Evolutionary conservation across 2,797 vertebrate species (phyloP).

Genomic region (Anguilla megastoma): DNA sequence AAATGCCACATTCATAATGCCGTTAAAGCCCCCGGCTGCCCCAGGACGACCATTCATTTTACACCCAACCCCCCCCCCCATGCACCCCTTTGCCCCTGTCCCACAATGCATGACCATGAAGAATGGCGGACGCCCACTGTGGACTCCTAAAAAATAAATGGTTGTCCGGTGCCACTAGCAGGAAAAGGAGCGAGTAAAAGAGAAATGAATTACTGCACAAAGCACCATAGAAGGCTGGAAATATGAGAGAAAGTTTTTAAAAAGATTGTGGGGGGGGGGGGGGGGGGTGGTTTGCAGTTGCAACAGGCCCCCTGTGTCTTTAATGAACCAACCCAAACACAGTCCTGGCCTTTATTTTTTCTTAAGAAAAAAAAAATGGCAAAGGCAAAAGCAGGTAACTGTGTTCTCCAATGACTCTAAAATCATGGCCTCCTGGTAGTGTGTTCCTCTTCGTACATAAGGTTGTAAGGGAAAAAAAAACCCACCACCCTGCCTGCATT

Average conservation of each 20-base stretch:
- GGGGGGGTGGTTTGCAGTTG: slow-evolving; percentile 36
- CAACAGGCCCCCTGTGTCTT: slow-evolving; percentile 34
- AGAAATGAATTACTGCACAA: slow-evolving; percentile 36
- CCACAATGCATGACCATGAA: not conserved
- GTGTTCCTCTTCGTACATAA: not conserved
- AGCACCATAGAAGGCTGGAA: slow-evolving; percentile 27
- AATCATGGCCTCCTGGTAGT: not conserved
- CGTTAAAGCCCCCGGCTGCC: not conserved
- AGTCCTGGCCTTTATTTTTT: not conserved
- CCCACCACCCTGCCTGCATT: slow-evolving; percentile 1
- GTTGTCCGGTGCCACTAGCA: slow-evolving; percentile 30
- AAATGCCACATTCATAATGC: slow-evolving; percentile 47
- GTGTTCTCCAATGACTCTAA: not conserved
- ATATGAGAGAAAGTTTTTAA: slow-evolving; percentile 30
- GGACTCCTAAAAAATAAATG: slow-evolving; percentile 36
- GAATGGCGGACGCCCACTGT: slow-evolving; percentile 39
- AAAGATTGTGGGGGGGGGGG: slow-evolving; percentile 30
- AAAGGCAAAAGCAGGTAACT: not conserved
- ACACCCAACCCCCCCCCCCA: not conserved
- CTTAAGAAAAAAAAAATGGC: not conserved
- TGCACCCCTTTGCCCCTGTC: not conserved
- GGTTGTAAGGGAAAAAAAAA: not conserved
- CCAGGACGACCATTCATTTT: not conserved
- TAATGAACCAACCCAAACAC: slow-evolving; percentile 32
- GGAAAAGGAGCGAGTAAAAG: slow-evolving; percentile 44